Conservation (phyloP, 1,140 invertebrate genomes). For the Pristionchus pacificus region DNA sequence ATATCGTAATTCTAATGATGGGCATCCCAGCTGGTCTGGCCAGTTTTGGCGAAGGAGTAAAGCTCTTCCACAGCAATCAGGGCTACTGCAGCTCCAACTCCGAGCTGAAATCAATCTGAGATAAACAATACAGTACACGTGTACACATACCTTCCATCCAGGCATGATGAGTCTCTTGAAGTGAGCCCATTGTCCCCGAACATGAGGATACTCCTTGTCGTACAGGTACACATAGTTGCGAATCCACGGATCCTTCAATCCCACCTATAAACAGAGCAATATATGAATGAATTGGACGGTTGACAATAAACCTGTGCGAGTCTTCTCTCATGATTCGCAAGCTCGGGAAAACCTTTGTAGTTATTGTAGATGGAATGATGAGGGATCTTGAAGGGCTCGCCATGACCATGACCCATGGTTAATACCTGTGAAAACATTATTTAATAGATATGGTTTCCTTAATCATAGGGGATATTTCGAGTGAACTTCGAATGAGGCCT, state of each 20-base stretch:
- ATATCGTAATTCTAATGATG: no score
- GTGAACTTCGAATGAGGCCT: no score
- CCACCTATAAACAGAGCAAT: no score
- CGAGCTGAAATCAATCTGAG: neutral
- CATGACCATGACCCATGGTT: conserved; percentile 37
- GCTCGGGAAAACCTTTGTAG: conserved; percentile 31
- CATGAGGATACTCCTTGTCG: conserved; percentile 28
- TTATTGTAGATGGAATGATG: conserved; percentile 37
- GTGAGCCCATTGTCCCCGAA: conserved; percentile 35
- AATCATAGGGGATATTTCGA: no score
- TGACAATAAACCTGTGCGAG: conserved; percentile 29
- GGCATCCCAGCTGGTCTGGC: conserved; percentile 32
- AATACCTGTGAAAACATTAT: no score
- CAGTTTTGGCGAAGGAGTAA: conserved; percentile 26
- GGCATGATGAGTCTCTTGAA: conserved; percentile 35
- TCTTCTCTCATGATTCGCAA: conserved; percentile 31
- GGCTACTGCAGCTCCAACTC: conserved; percentile 29
- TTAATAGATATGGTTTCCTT: no score
- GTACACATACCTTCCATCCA: conserved; percentile 28
- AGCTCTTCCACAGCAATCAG: conserved; percentile 34
- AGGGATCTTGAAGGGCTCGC: conserved; percentile 39
- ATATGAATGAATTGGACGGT: no score
- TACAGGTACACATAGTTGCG: conserved; percentile 37
- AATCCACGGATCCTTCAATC: conserved; percentile 41
- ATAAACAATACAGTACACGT: neutral